These are phyloP conservation scores for Nibea coibor DNA, from an alignment of 2,113 vertebrate species.

Conservation along the genomic window DNA sequence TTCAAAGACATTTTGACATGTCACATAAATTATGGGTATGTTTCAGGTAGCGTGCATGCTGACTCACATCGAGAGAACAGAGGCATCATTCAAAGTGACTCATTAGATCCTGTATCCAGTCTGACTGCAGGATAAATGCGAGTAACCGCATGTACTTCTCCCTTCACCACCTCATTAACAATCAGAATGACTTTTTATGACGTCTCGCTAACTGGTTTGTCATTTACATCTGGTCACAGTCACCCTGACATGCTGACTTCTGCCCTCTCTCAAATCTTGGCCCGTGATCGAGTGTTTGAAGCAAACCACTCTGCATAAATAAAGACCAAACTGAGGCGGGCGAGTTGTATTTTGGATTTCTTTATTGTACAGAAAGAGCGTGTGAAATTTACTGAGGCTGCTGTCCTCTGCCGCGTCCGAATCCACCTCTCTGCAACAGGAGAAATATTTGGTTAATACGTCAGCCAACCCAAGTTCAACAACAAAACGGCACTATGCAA, in stretches of 20 bases:
- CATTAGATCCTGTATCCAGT: neutral
- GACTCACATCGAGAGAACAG: neutral
- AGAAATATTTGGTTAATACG: conserved; percentile 9
- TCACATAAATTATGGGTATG: too few species aligned
- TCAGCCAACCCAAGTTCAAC: neutral
- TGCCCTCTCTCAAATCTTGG: neutral
- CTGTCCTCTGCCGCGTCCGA: conserved; percentile 96
- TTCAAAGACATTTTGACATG: neutral
- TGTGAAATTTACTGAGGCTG: conserved; percentile 90
- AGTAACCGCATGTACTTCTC: neutral
- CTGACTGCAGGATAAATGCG: neutral
- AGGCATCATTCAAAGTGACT: neutral
- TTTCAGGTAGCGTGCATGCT: neutral
- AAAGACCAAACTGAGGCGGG: neutral
- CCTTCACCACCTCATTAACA: neutral
- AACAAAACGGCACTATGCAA: neutral
- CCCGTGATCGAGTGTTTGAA: neutral
- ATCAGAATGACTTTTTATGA: neutral
- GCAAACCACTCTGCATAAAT: neutral
- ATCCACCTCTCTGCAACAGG: conserved; percentile 93
- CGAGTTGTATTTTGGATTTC: conserved; percentile 73
- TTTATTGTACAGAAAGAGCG: conserved; percentile 93
- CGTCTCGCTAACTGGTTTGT: neutral
- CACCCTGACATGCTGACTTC: neutral
- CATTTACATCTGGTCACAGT: neutral